These are phyloP conservation scores for Mercenaria mercenaria DNA, from an alignment of 1,140 invertebrate species.

Conservation along the genomic window DNA sequence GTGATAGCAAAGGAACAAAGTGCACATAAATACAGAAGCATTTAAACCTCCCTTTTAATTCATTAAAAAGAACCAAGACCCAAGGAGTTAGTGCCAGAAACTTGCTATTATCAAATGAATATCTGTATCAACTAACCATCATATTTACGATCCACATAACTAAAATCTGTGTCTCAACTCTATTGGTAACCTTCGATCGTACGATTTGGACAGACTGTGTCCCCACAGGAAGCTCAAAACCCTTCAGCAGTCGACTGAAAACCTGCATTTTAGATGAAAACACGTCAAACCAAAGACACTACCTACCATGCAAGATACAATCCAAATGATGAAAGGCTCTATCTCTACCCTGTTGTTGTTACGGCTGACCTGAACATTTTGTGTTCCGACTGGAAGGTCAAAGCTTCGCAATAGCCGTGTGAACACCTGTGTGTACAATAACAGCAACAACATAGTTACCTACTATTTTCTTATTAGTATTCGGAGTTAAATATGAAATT, in stretches of 20 bases:
- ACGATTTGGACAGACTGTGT: conserved; percentile 88
- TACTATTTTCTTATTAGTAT: background rate
- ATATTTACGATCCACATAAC: conserved; percentile 91
- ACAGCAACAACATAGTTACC: background rate
- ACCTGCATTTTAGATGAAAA: conserved; percentile 87
- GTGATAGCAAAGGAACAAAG: no score
- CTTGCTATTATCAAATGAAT: no score
- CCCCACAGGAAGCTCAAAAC: conserved; percentile 92
- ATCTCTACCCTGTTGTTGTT: conserved; percentile 85
- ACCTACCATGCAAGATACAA: conserved; percentile 88
- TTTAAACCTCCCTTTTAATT: no score
- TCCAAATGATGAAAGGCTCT: conserved; percentile 90
- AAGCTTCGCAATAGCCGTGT: conserved; percentile 92
- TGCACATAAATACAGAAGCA: no score
- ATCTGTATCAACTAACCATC: conserved; percentile 78
- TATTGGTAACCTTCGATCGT: conserved; percentile 71
- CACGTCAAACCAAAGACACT: background rate
- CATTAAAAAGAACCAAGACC: no score
- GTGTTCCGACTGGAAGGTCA: conserved; percentile 92
- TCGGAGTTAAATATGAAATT: no score
- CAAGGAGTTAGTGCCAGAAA: no score
- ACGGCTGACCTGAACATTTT: conserved; percentile 87
- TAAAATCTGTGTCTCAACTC: conserved; percentile 87
- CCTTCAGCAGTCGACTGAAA: conserved; percentile 92
- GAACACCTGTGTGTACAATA: conserved; percentile 89